phyloP scores from a whole-genome alignment of 2,113 vertebrate genomes.

The Tragelaphus scriptus region DNA sequence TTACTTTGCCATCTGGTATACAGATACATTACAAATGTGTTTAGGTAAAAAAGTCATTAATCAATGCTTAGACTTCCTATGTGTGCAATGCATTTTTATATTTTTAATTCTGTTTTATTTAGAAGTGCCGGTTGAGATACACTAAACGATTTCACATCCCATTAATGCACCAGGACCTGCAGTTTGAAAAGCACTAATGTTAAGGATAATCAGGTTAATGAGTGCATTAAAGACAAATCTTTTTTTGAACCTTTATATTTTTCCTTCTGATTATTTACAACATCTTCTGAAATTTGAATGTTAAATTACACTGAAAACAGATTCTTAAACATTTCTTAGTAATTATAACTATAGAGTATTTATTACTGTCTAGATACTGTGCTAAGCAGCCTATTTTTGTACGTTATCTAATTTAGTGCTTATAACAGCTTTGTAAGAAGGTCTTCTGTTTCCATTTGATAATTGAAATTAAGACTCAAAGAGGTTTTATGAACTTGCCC shows the following conservation, averaged over 20 bases:
- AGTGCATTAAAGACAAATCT: not conserved
- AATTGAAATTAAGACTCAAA: conserved; percentile 15
- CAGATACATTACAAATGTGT: not conserved
- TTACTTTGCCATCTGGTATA: not conserved
- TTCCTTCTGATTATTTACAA: not conserved
- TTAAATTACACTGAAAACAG: not conserved
- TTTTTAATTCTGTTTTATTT: conserved; percentile 17
- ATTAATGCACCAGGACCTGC: not conserved
- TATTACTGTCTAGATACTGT: not conserved
- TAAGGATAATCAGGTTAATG: not conserved
- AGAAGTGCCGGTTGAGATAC: not conserved
- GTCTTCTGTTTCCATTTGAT: conserved; percentile 46
- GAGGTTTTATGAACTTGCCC: not conserved
- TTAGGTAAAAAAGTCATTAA: not conserved
- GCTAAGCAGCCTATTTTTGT: not conserved
- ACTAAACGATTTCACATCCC: not conserved
- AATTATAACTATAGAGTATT: not conserved
- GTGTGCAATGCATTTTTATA: not conserved
- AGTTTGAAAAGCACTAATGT: not conserved
- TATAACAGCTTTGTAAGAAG: not conserved
- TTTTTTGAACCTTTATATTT: not conserved
- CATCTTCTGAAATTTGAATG: conserved; percentile 17
- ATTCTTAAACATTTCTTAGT: conserved; percentile 6
- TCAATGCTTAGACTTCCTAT: not conserved
- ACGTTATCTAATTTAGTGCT: conserved; percentile 18